Evolutionary conservation across 2,888 invertebrate genomes (phyloP), one percentile per base, ranked within the genome.

Genomic region (Mystacides longicornis): DNA sequence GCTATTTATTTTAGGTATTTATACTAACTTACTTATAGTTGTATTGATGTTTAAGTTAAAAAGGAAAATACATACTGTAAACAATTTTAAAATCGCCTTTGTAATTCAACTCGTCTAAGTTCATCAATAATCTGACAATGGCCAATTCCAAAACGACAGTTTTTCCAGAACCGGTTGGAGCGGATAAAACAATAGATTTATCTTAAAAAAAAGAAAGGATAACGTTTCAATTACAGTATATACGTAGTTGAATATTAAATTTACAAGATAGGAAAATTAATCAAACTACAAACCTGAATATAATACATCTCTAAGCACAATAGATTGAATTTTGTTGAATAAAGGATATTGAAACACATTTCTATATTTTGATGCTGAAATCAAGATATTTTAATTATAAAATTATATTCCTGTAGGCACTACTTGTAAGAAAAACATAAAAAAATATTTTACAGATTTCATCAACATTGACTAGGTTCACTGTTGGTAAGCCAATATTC

Each of bases 81-180:
- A 90, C 80, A 61, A 87, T 83, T 77, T 86, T 88, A 64, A 79
- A 81, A 63, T 79, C 74, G 19, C 70, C 71, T 0, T 63, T 65
- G 46, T 67, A 69, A 2, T 70, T 65, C 46, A 66, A 69, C 20
- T 71, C 71, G 61, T 78, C 77, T 42, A 78, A 65, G 37, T 77
- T 72, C 70, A 81, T 80, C 4, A 89, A 68, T 27, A 86, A 67
- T 55, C 82, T 77, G 0, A 88, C 73, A 56, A 91, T 84, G 0
- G 89, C 87, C 69, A 91, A 73, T 75, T 91, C 90, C 70, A 90
- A 89, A n/a, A 89, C 72, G 20, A 81, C 85, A 0, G 90, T 91
- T 71, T 91, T 91, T 2, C 90, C 91, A 1, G 89, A 87, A 1
- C 89, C 90, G 2, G 90, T 91, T 0, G 90, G 90, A 1, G 90